Evolutionary conservation across 2,888 invertebrate genomes (phyloP).

Genomic region (Tetanocera ferruginea): DNA sequence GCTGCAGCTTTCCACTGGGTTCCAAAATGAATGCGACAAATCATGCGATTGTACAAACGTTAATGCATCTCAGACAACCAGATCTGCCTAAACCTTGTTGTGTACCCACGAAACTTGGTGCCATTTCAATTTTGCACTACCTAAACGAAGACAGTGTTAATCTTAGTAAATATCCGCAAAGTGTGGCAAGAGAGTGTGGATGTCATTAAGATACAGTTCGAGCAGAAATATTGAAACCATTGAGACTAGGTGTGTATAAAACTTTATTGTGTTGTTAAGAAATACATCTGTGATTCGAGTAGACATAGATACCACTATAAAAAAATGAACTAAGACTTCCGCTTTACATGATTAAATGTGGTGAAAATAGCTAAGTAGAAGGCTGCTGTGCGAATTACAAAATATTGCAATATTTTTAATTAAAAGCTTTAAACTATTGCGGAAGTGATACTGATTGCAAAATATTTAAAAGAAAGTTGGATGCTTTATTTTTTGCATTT

Average conservation of each 20-base stretch:
- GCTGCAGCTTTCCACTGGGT: constrained; percentile 92
- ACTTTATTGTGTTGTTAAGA: background rate
- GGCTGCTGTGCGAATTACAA: too few species aligned
- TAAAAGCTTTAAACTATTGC: too few species aligned
- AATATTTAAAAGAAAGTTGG: too few species aligned
- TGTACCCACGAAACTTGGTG: constrained; percentile 88
- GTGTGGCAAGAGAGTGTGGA: constrained; percentile 97
- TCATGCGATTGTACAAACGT: constrained; percentile 94
- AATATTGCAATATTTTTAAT: too few species aligned
- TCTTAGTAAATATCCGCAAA: constrained; percentile 92
- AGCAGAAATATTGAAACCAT: background rate
- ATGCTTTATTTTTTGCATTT: too few species aligned
- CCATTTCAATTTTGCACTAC: constrained; percentile 91
- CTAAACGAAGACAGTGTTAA: constrained; percentile 91
- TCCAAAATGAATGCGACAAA: constrained; percentile 95
- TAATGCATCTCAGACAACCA: constrained; percentile 87
- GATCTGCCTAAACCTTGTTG: constrained; percentile 92
- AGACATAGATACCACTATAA: background rate
- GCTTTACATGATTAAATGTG: too few species aligned
- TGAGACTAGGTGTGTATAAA: background rate
- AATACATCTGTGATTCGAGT: background rate
- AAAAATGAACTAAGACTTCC: background rate
- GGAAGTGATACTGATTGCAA: too few species aligned
- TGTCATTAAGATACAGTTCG: constrained; percentile 78
- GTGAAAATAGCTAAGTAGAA: too few species aligned